phyloP scores from a whole-genome alignment of 37 sponge, comb jelly and placozoan species.

The Lycopodina hypogea region DNA sequence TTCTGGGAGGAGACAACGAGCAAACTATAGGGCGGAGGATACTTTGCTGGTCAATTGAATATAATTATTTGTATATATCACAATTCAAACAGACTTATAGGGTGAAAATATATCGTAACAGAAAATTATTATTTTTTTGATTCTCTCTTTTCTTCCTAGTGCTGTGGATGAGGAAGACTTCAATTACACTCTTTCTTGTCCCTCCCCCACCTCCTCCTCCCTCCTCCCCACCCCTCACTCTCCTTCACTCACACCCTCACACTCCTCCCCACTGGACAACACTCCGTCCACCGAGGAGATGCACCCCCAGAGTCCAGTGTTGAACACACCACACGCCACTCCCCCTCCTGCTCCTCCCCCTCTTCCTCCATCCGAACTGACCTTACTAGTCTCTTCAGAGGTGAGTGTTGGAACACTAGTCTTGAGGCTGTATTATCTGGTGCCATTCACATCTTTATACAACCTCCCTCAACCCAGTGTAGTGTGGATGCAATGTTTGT shows the following conservation, averaged over 20 bases:
- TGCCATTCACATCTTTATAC: no score
- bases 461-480: neutral
- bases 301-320: neutral
- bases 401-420: no score
- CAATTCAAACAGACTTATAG: no score
- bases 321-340: constrained; percentile 40
- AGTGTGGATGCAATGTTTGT: neutral
- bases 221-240: constrained; percentile 29
- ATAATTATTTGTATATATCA: no score
- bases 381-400: no score
- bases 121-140: neutral
- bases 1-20: no score
- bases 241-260: constrained; percentile 30
- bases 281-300: neutral
- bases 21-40: no score
- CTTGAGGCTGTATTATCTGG: no score
- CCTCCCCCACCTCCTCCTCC: constrained; percentile 1
- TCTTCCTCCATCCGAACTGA: no score
- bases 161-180: constrained; percentile 12
- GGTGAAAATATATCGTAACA: no score
- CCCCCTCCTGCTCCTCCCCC: no score
- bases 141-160: neutral
- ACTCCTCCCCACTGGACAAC: constrained; percentile 1
- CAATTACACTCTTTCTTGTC: constrained; percentile 27
- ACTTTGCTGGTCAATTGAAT: no score